phyloP scores from a whole-genome alignment of 2,888 invertebrate genomes.

The Thereva nobilitata region DNA sequence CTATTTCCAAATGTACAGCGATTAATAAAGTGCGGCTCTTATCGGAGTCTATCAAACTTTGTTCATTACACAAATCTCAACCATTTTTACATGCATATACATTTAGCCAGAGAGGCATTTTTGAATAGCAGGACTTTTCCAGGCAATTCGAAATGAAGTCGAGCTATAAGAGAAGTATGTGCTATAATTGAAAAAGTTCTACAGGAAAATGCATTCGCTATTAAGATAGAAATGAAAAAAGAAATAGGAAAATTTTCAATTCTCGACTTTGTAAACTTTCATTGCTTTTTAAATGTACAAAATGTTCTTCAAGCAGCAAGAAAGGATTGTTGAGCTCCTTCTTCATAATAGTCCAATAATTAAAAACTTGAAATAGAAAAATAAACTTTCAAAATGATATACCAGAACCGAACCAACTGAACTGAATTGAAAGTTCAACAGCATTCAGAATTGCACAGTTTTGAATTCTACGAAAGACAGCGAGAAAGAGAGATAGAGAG shows the following conservation, averaged over 20 bases:
- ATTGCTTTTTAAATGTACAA: slow-evolving; percentile 28
- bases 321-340: too few relatives aligned
- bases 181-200: slow-evolving; percentile 33
- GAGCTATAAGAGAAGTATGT: slow-evolving; percentile 23
- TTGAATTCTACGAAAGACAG: too few relatives aligned
- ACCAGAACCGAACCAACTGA: too few relatives aligned
- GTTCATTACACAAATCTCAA: slow-evolving; percentile 25
- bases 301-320: slow-evolving; percentile 1
- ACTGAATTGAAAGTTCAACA: too few relatives aligned
- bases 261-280: slow-evolving; percentile 24
- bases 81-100: slow-evolving; percentile 10
- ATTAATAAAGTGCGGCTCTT: background rate
- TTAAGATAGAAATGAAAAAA: slow-evolving; percentile 7
- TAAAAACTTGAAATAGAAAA: too few relatives aligned
- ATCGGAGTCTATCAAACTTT: slow-evolving; percentile 4
- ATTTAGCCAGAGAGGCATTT: too few relatives aligned
- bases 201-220: slow-evolving; percentile 25
- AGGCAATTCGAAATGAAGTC: slow-evolving; percentile 17
- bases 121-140: background rate
- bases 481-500: too few relatives aligned
- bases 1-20: background rate
- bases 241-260: slow-evolving; percentile 19
- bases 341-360: too few relatives aligned
- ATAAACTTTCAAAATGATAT: too few relatives aligned
- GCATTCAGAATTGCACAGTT: too few relatives aligned